Base-by-base conservation (phyloP, 2,888 invertebrate species). In the Standfussiana lucernea region DNA sequence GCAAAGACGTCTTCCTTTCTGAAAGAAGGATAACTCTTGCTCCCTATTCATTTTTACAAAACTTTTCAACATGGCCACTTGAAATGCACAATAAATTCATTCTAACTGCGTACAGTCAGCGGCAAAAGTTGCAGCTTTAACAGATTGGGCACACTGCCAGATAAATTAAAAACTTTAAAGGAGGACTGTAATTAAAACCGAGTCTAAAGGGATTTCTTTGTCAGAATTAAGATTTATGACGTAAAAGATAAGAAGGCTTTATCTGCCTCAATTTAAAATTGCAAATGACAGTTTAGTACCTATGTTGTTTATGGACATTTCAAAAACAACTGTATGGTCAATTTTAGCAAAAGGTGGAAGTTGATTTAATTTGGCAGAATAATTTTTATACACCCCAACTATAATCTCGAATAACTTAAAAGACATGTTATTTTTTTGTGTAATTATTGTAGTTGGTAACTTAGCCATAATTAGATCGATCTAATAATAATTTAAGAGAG, bases 101-200 rank as follows among this genome's bases (percentile, higher is more conserved):
- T 56, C 24, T 65, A 71, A 73, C 64, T 72, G 72, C 68, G 71
- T 79, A 82, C 79, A 81, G 76, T 79, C 74, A 61, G 68, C 75
- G 28, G 59, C 78, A 76, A 77, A 84, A 86, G 78, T 87, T 78
- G 68, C 70, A 70, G 77, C 80, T 75, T 80, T 76, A 88, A 74
- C 74, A 77, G 67, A 85, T 78, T 84, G 82, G 87, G 89, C 86
- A 61, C 72, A 24, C 28, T 56, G 87, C 88, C 88, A 88, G 75
- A 68, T 70, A 74, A 83, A 86, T 89, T 84, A 81, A 86, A 83
- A 88, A 88, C 82, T 87, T 83, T 72, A 64, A 64, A 69, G 74
- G 50, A 75, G 69, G 37, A 68, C 53, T 72, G 77, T 86, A 84
- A 88, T 88, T 86, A 84, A 71, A 78, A 70, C 71, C 62, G 69